These are phyloP conservation scores for Piaya cayana DNA, from an alignment of 2,113 vertebrate genomes.

Conservation along the genomic window DNA sequence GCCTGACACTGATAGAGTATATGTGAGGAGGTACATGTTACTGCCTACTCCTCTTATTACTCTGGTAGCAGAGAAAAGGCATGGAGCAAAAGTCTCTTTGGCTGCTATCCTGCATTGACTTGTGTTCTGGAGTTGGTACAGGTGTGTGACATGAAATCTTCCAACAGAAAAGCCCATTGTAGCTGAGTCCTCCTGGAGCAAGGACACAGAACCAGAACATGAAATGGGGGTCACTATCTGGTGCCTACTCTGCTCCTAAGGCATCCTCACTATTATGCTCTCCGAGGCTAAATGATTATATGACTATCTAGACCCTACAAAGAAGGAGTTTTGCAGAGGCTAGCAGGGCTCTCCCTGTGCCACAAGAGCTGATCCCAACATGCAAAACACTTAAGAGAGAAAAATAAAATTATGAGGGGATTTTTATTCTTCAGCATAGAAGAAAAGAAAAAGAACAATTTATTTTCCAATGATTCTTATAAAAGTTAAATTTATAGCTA, in stretches of 20 bases:
- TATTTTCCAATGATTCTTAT: not conserved
- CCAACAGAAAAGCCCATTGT: not conserved
- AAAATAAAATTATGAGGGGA: fast-evolving
- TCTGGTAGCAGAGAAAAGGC: not conserved
- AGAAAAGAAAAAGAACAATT: not conserved
- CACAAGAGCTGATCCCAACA: not conserved
- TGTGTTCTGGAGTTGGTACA: not conserved
- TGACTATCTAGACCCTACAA: not conserved
- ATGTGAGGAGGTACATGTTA: not conserved
- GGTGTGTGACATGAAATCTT: not conserved
- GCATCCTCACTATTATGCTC: not conserved
- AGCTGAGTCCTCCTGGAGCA: not conserved
- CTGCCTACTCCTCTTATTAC: not conserved
- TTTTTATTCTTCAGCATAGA: not conserved
- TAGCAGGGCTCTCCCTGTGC: not conserved
- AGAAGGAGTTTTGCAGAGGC: not conserved
- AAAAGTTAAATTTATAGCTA: not conserved
- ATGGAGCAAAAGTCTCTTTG: not conserved
- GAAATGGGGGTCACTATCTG: not conserved
- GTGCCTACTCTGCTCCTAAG: not conserved
- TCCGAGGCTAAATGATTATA: not conserved
- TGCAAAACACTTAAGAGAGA: not conserved
- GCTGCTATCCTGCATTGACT: not conserved
- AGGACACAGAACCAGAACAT: not conserved
- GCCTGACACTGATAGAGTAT: not conserved